phyloP scores from a whole-genome alignment of 2,113 vertebrate species.

The Ornithorhynchus anatinus region DNA sequence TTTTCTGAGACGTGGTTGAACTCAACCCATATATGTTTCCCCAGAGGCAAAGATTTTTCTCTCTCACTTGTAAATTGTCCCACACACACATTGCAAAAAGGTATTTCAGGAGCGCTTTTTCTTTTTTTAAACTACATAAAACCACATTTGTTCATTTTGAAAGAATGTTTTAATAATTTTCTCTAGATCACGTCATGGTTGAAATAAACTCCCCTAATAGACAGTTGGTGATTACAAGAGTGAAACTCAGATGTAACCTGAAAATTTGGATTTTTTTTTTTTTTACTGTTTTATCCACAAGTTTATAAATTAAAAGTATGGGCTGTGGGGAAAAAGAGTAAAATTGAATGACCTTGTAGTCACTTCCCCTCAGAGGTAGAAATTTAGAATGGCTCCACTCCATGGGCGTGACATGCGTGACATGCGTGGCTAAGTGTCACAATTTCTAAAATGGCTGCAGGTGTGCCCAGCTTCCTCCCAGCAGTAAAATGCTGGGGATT shows the following conservation, averaged over 20 bases:
- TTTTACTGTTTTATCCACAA: neutral
- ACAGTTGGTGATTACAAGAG: neutral
- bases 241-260: neutral
- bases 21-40: neutral
- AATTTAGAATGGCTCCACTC: no score
- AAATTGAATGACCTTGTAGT: no score
- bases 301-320: neutral
- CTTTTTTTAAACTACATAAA: neutral
- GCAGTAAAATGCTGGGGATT: no score
- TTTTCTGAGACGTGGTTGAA: neutral
- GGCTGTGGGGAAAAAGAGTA: accelerated
- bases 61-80: neutral
- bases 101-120: neutral
- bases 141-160: neutral
- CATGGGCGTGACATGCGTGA: no score
- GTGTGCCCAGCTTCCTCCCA: no score
- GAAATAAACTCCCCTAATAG: neutral
- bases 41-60: neutral
- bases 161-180: neutral
- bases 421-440: no score
- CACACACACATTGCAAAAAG: neutral
- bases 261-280: neutral
- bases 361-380: no score
- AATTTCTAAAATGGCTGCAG: no score
- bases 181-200: no score